Percentiles rank a stretch among this genome's conserved stretches.
These are phyloP conservation scores for Hemicordylus capensis DNA, from an alignment of 2,113 vertebrate genomes.

Conservation along the genomic window DNA sequence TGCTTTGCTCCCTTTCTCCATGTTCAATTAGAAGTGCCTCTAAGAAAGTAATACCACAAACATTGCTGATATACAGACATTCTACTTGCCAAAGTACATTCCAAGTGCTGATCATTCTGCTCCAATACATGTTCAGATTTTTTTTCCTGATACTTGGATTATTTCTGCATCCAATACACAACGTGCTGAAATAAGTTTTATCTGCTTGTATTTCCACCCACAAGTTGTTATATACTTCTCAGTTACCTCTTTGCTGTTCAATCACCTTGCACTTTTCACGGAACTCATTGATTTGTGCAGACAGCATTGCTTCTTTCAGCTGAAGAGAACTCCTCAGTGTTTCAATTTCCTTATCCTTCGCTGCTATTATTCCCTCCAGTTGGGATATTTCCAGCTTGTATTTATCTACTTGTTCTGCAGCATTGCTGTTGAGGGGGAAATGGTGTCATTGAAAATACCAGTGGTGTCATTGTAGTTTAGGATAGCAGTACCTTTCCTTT, in stretches of 20 bases:
- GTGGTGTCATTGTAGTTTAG: background rate
- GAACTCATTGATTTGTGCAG: constrained; percentile 80
- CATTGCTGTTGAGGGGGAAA: constrained; percentile 70
- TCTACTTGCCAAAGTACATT: background rate
- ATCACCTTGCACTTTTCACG: constrained; percentile 80
- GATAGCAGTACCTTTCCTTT: background rate
- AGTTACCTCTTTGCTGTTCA: constrained; percentile 86
- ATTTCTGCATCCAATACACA: background rate
- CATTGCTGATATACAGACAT: background rate
- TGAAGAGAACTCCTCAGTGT: constrained; percentile 78
- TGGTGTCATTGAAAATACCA: no score
- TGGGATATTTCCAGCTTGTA: constrained; percentile 69
- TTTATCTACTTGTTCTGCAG: constrained; percentile 77
- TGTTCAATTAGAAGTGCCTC: constrained; percentile 66
- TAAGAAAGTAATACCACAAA: constrained; percentile 38
- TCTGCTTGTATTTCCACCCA: background rate
- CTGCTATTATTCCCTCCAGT: constrained; percentile 69
- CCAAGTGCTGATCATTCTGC: background rate
- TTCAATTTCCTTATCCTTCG: constrained; percentile 80
- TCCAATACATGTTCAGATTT: background rate
- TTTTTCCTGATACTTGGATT: background rate
- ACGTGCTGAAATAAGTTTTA: background rate
- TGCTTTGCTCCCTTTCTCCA: constrained; percentile 67
- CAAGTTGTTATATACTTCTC: no score
- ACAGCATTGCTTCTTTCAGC: constrained; percentile 78